Evolutionary conservation across 2,113 vertebrate species (phyloP).

Genomic region (Marmota flaviventris): DNA sequence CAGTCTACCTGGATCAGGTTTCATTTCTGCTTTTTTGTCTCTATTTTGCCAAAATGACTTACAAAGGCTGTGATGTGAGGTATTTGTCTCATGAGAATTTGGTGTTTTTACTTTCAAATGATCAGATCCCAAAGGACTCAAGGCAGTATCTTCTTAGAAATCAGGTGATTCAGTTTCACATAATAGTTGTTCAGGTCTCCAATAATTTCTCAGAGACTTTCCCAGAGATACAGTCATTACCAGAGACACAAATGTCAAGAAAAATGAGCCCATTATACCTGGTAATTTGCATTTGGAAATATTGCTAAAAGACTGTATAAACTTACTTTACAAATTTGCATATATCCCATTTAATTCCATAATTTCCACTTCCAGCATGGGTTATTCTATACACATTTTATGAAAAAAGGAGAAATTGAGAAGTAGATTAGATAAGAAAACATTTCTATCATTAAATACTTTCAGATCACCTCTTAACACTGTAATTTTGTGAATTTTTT

Average conservation of each 20-base stretch:
- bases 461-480: not conserved
- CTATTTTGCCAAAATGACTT: conserved; percentile 25
- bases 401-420: not conserved
- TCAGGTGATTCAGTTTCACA: not conserved
- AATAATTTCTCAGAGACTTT: not conserved
- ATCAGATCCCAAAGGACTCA: not conserved
- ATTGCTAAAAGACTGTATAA: not conserved
- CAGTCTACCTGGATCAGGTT: not conserved
- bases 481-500: conserved; percentile 8
- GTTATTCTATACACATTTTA: not conserved
- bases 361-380: not conserved
- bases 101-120: not conserved
- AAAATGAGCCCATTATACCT: not conserved
- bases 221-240: not conserved
- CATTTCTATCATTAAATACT: not conserved
- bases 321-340: not conserved
- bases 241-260: not conserved
- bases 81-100: not conserved
- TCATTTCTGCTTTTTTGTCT: not conserved
- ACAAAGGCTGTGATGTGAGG: not conserved
- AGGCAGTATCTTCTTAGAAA: not conserved
- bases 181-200: not conserved
- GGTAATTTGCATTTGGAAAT: not conserved
- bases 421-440: not conserved
- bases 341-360: not conserved